These are phyloP conservation scores for Odontocolon sp. DNA, from an alignment of 2,888 invertebrate genomes.

Conservation along the genomic window DNA sequence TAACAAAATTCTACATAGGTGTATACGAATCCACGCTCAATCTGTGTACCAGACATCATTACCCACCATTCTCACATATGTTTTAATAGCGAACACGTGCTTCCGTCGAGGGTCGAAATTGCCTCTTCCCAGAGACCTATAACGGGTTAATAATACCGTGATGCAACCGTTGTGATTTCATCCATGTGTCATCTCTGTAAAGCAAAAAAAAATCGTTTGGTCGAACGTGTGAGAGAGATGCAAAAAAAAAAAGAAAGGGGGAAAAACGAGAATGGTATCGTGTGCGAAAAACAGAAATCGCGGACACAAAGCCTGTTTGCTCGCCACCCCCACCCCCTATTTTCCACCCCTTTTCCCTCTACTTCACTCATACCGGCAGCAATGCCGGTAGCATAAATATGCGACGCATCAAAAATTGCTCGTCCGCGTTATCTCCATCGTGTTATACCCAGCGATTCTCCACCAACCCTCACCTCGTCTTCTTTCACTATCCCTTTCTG, in stretches of 20 bases:
- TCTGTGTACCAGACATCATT: no score
- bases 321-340: conserved; percentile 17
- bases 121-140: not conserved
- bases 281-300: conserved; percentile 39
- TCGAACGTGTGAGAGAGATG: not conserved
- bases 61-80: no score
- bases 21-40: not conserved
- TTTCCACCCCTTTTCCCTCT: not conserved
- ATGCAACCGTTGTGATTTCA: conserved; percentile 36
- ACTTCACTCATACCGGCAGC: not conserved
- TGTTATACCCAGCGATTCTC: conserved; percentile 58
- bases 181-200: conserved; percentile 17
- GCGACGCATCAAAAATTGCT: conserved; percentile 59
- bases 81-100: no score
- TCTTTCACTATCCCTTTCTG: not conserved
- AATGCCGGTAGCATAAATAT: conserved; percentile 46
- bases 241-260: conserved; percentile 29
- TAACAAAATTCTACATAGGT: not conserved
- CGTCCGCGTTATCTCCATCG: conserved; percentile 60
- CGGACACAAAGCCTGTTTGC: conserved; percentile 43
- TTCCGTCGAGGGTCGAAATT: no score
- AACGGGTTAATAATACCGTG: conserved; percentile 42
- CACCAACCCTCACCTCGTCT: conserved; percentile 3
- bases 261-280: not conserved
- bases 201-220: conserved; percentile 3